Conservation (phyloP, 2,113 vertebrate species). For the Sturnus vulgaris region DNA sequence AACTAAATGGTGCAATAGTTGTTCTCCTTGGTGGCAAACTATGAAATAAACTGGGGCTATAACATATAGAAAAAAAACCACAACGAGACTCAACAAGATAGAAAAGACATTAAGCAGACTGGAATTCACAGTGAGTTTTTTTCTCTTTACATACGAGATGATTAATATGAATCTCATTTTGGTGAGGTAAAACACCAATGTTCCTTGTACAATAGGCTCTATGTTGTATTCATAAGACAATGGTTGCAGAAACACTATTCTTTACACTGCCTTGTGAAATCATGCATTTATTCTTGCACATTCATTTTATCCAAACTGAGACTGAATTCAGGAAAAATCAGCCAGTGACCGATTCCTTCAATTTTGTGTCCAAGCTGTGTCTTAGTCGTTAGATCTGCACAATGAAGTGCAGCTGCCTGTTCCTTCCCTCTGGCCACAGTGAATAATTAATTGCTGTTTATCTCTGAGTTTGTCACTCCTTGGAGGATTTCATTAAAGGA, state of each 20-base stretch:
- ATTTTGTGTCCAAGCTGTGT: neutral
- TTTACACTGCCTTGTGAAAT: neutral
- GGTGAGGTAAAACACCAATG: neutral
- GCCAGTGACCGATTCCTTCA: neutral
- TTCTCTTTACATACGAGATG: neutral
- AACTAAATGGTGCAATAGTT: neutral
- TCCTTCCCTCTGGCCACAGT: constrained; percentile 19
- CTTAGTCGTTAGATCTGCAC: neutral
- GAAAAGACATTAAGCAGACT: neutral
- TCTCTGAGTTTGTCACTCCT: constrained; percentile 21
- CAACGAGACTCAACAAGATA: neutral
- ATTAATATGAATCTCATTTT: neutral
- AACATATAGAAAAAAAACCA: neutral
- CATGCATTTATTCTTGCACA: neutral
- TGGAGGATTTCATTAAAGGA: constrained; percentile 25
- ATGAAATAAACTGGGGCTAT: neutral
- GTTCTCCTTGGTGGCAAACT: neutral
- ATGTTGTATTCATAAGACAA: neutral
- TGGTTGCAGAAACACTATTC: neutral
- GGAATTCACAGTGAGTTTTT: neutral
- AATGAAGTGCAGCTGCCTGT: neutral
- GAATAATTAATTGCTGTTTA: constrained; percentile 59
- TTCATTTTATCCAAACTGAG: neutral
- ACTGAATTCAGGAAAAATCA: neutral
- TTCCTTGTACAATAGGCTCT: neutral